Percentiles rank a stretch among this genome's conserved stretches.
These are phyloP conservation scores for Oeneis ivallda DNA, from an alignment of 2,888 invertebrate genomes.

Conservation along the genomic window DNA sequence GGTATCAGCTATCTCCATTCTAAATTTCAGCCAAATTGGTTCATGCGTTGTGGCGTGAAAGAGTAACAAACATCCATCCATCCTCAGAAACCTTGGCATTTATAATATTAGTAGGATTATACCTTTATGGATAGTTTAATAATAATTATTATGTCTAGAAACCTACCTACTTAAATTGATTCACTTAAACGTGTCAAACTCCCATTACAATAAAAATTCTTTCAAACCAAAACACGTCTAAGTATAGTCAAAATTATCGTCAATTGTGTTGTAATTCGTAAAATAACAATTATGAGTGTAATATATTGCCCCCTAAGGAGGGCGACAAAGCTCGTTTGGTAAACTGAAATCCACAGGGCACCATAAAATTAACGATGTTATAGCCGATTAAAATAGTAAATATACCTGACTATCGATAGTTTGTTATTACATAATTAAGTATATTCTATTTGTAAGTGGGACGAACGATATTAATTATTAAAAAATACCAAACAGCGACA, in stretches of 20 bases:
- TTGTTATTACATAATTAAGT: background rate
- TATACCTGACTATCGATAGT: background rate
- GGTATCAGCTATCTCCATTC: too few species aligned
- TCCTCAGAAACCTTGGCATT: too few species aligned
- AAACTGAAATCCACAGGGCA: constrained; percentile 16
- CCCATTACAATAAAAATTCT: constrained; percentile 23
- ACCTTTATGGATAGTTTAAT: too few species aligned
- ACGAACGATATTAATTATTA: background rate
- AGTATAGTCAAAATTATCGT: constrained; percentile 22
- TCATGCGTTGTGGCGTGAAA: too few species aligned
- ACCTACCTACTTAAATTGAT: background rate
- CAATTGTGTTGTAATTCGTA: constrained; percentile 26
- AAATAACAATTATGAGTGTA: constrained; percentile 14
- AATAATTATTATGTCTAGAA: background rate
- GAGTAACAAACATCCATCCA: too few species aligned
- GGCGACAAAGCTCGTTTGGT: constrained; percentile 18
- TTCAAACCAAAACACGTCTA: constrained; percentile 20
- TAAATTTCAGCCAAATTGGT: too few species aligned
- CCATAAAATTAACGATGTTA: constrained; percentile 18
- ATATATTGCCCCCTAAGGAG: constrained; percentile 21
- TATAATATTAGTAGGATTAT: too few species aligned
- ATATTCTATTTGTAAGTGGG: constrained; percentile 10
- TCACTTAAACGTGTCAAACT: constrained; percentile 15
- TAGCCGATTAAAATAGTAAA: background rate
- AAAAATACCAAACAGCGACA: too few species aligned